Percentiles rank a stretch among this genome's conserved stretches.
Conservation (phyloP, 2,113 vertebrate species). For the Chroicocephalus ridibundus region DNA sequence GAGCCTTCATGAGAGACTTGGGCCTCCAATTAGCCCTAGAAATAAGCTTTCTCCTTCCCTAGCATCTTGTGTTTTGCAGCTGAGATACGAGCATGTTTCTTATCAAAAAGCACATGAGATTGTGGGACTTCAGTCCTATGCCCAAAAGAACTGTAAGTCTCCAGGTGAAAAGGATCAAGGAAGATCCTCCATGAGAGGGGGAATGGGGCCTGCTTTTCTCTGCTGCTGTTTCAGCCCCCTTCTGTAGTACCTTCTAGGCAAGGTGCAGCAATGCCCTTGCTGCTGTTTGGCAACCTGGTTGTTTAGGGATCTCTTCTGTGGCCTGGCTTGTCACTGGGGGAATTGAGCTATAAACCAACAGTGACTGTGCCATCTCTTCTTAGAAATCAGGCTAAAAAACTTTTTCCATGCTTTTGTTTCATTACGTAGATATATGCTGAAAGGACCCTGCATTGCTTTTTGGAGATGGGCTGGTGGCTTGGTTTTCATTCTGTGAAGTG, state of each 20-base stretch:
- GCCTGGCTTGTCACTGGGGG: not conserved
- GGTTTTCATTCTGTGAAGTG: not conserved
- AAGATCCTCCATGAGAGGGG: not conserved
- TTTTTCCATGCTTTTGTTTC: not conserved
- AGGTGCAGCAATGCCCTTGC: not conserved
- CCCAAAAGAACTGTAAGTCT: not conserved
- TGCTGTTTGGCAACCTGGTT: not conserved
- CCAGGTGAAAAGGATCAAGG: not conserved
- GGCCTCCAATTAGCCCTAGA: not conserved
- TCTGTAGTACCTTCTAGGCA: not conserved
- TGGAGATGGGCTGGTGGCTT: not conserved
- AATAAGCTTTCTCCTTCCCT: rapidly evolving
- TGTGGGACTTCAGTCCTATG: not conserved
- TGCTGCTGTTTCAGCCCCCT: not conserved
- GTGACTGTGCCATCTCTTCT: not conserved
- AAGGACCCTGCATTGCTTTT: not conserved
- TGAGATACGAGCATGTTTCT: not conserved
- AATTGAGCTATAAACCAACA: not conserved
- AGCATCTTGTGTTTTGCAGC: not conserved
- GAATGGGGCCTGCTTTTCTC: not conserved
- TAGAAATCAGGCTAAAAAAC: not conserved
- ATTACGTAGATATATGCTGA: not conserved
- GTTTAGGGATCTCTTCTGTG: not conserved
- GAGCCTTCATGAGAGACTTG: not conserved
- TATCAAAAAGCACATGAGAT: rapidly evolving